phyloP scores from a whole-genome alignment of 1,140 invertebrate species.

The Bilobella aurantiaca region DNA sequence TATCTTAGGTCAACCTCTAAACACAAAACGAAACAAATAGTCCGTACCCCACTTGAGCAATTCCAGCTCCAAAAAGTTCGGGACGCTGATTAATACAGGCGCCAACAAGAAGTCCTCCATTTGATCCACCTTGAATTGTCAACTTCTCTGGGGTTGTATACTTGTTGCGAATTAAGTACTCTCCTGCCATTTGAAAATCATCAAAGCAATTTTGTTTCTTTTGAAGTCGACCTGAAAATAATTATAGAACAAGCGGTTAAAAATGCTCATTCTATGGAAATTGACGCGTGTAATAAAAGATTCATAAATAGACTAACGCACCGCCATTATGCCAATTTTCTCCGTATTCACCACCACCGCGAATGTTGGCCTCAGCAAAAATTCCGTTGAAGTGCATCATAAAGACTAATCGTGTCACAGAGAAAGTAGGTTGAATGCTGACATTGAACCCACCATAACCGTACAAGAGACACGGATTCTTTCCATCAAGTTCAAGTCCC shows the following conservation, averaged over 20 bases:
- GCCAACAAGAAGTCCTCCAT: constrained; percentile 88
- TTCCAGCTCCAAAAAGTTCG: constrained; percentile 80
- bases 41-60: constrained; percentile 77
- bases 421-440: constrained; percentile 73
- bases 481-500: constrained; percentile 48
- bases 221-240: constrained; percentile 57
- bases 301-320: too few relatives aligned
- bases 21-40: not conserved
- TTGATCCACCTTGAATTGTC: constrained; percentile 86
- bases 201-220: constrained; percentile 98
- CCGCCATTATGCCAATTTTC: constrained; percentile 85
- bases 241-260: not conserved
- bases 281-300: too few relatives aligned
- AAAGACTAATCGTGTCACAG: constrained; percentile 69
- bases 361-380: constrained; percentile 81
- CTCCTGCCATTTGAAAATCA: constrained; percentile 86
- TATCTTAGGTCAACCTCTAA: constrained; percentile 35
- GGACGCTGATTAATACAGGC: constrained; percentile 90
- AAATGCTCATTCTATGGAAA: not conserved
- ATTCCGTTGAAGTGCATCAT: constrained; percentile 81
- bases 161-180: constrained; percentile 72
- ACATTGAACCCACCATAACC: constrained; percentile 97
- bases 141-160: constrained; percentile 67
- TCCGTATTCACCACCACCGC: constrained; percentile 94
- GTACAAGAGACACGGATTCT: constrained; percentile 71